These are phyloP conservation scores for Cephus spinipes DNA, from an alignment of 2,888 invertebrate species.

Conservation along the genomic window DNA sequence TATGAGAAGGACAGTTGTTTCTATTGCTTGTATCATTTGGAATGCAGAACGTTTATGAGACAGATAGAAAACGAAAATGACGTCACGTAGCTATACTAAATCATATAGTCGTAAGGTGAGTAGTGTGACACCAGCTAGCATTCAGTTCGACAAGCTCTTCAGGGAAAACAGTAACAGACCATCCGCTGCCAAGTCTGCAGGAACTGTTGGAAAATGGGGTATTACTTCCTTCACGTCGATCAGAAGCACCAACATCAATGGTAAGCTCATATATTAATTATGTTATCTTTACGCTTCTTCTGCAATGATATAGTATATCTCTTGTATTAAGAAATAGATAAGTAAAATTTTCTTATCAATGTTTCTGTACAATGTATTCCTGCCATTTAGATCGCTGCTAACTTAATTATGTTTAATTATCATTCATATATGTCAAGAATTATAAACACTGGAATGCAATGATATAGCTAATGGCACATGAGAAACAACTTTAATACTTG, in stretches of 20 bases:
- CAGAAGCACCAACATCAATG: slow-evolving; percentile 79
- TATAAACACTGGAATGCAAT: neutral
- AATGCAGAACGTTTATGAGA: slow-evolving; percentile 45
- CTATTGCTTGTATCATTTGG: slow-evolving; percentile 43
- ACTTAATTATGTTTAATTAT: neutral
- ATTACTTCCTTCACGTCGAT: slow-evolving; percentile 94
- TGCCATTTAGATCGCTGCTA: neutral
- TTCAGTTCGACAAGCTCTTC: slow-evolving; percentile 75
- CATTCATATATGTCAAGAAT: neutral
- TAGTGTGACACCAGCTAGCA: slow-evolving; percentile 67
- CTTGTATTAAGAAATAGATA: neutral
- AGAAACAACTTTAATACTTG: neutral
- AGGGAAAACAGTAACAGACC: slow-evolving; percentile 88
- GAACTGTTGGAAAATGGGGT: slow-evolving; percentile 94
- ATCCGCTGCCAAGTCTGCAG: slow-evolving; percentile 88
- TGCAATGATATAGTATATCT: neutral
- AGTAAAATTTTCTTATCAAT: neutral
- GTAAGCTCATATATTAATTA: slow-evolving; percentile 64
- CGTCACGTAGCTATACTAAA: slow-evolving; percentile 64
- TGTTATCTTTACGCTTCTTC: neutral
- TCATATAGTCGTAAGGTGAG: slow-evolving; percentile 63
- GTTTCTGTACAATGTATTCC: neutral
- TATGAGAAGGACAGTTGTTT: slow-evolving; percentile 42
- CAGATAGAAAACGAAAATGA: slow-evolving; percentile 50
- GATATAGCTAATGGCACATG: neutral